phyloP scores from a whole-genome alignment of 2,888 invertebrate genomes.

The Drosophila melanosoma region DNA sequence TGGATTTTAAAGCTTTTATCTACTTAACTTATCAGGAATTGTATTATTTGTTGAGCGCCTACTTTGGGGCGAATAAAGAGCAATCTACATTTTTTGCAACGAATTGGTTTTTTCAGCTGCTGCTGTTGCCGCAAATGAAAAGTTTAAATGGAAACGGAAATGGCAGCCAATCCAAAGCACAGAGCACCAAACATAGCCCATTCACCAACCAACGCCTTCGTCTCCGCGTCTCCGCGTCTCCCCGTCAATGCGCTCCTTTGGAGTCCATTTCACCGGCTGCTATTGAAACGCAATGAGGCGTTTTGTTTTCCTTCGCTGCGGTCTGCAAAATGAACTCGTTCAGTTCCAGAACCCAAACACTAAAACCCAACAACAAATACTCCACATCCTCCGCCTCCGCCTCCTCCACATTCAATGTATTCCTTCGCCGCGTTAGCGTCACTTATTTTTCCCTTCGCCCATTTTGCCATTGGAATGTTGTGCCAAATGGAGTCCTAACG shows the following conservation, averaged over 20 bases:
- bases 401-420: not conserved
- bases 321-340: constrained; percentile 34
- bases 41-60: not conserved
- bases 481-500: constrained; percentile 54
- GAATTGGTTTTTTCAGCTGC: constrained; percentile 43
- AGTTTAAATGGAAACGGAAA: constrained; percentile 57
- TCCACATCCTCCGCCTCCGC: not conserved
- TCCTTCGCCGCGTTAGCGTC: not conserved
- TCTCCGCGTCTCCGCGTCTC: not conserved
- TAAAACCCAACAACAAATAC: not conserved
- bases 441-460: not conserved
- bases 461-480: constrained; percentile 23
- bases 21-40: not conserved
- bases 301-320: constrained; percentile 48
- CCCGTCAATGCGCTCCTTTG: constrained; percentile 2
- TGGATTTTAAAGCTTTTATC: not conserved
- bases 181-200: constrained; percentile 9
- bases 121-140: constrained; percentile 38
- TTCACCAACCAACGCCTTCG: not conserved
- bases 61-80: not conserved
- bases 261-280: constrained; percentile 43
- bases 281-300: constrained; percentile 62
- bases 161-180: constrained; percentile 43
- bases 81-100: constrained; percentile 13
- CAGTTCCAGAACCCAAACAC: not conserved